Conservation (phyloP, 2,113 vertebrate species). For the Microtus richardsoni region DNA sequence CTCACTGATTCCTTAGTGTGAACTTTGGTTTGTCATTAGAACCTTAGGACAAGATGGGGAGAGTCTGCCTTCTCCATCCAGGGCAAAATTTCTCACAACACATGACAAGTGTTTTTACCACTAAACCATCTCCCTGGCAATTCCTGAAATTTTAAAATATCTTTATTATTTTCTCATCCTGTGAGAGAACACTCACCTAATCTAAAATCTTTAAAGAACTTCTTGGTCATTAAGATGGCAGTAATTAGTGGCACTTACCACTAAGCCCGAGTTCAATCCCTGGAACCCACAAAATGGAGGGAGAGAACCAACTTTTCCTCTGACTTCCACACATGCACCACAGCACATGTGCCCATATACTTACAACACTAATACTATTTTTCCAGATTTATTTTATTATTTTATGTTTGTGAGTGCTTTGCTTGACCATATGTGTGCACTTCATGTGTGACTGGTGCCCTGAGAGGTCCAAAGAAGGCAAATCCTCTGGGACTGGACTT, state of each 20-base stretch:
- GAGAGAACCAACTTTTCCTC: neutral
- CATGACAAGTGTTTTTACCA: neutral
- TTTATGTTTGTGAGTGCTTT: neutral
- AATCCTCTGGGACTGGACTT: neutral
- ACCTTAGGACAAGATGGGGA: neutral
- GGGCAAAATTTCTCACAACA: neutral
- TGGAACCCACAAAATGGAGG: no score
- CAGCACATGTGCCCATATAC: neutral
- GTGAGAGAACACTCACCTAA: neutral
- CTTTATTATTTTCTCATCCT: conserved; percentile 46
- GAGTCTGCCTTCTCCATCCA: neutral
- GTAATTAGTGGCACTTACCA: neutral
- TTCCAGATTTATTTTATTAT: neutral
- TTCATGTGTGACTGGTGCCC: neutral
- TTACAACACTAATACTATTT: neutral
- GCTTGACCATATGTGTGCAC: neutral
- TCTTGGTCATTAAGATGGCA: neutral
- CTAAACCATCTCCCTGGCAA: neutral
- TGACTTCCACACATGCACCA: neutral
- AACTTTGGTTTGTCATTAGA: neutral
- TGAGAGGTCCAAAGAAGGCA: neutral
- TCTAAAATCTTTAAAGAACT: conserved; percentile 43
- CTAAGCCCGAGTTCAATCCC: no score
- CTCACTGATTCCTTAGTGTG: neutral
- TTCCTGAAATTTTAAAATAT: conserved; percentile 35